Conservation (phyloP, 2,113 vertebrate species). For the Chinchilla lanigera region DNA sequence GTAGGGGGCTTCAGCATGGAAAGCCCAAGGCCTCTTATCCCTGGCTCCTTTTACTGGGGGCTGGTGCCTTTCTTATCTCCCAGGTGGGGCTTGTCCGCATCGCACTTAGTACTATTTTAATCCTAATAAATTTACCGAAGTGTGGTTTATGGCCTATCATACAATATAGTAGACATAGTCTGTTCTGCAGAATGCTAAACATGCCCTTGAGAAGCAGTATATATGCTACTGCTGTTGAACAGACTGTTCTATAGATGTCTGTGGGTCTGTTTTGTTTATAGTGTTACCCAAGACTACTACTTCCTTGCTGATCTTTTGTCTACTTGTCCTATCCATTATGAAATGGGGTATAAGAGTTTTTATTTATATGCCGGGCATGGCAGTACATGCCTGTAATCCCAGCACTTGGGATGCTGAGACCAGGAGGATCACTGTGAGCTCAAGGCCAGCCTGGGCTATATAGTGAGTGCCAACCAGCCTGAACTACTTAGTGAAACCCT, state of each 20-base stretch:
- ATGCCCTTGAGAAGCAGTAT: background rate
- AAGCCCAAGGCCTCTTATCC: too few relatives aligned
- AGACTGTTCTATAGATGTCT: background rate
- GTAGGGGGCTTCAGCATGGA: too few relatives aligned
- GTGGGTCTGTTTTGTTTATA: background rate
- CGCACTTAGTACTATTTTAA: background rate
- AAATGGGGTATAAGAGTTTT: background rate
- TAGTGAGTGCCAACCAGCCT: too few relatives aligned
- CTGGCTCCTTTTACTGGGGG: too few relatives aligned
- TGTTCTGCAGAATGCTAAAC: background rate
- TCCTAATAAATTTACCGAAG: background rate
- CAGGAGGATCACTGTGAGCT: too few relatives aligned
- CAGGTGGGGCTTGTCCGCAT: too few relatives aligned
- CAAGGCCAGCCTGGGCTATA: too few relatives aligned
- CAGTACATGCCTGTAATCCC: too few relatives aligned
- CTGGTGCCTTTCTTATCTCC: too few relatives aligned
- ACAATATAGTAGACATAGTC: background rate
- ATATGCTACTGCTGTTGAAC: background rate
- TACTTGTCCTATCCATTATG: background rate
- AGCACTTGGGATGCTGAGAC: too few relatives aligned
- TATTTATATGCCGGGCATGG: background rate
- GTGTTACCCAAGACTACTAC: background rate
- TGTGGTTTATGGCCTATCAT: background rate
- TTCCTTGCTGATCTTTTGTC: background rate
- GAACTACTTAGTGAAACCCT: too few relatives aligned